phyloP scores from a whole-genome alignment of 1,140 invertebrate genomes.

The Calephelis nemesis region DNA sequence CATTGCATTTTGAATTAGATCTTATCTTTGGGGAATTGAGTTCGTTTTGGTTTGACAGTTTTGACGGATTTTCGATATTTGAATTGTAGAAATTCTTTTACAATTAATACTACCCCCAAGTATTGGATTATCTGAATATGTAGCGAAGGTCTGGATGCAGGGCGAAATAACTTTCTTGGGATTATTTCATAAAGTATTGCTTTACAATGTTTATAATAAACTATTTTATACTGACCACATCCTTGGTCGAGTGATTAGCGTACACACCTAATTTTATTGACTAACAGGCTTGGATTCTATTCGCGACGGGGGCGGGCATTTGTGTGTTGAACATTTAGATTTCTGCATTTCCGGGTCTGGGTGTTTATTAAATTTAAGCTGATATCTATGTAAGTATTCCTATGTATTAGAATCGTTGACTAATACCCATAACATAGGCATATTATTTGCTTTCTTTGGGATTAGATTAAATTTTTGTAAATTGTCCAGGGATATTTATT shows the following conservation, averaged over 20 bases:
- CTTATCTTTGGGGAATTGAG: neutral
- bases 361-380: no score
- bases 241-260: neutral
- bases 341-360: no score
- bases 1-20: neutral
- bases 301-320: no score
- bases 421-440: no score
- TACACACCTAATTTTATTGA: no score
- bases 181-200: neutral
- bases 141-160: neutral
- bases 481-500: no score
- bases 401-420: no score
- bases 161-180: neutral
- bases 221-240: neutral
- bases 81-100: neutral
- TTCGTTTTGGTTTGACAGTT: neutral
- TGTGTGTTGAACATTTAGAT: no score
- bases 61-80: neutral
- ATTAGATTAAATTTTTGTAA: no score
- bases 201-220: neutral
- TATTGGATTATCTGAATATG: conserved; percentile 2
- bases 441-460: no score
- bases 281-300: no score
- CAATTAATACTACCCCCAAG: conserved; percentile 1
- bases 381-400: no score